These are phyloP conservation scores for Tipula vernalis DNA, from an alignment of 2,888 invertebrate genomes.

Conservation along the genomic window DNA sequence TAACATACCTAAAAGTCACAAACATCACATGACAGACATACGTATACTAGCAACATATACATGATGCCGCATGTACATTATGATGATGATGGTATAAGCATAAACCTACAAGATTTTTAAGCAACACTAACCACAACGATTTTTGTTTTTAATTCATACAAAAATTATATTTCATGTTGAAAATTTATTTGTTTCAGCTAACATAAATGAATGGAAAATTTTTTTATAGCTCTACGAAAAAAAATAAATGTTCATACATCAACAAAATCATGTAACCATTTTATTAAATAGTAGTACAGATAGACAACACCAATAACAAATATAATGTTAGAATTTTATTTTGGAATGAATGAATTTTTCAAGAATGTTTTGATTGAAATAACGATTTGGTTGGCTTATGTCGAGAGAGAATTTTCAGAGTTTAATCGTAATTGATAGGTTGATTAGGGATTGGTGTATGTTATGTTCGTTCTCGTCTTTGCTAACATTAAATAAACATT, in stretches of 20 bases:
- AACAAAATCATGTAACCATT: background rate
- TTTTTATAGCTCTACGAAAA: background rate
- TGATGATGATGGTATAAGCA: background rate
- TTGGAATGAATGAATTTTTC: background rate
- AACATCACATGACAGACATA: background rate
- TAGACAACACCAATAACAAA: background rate
- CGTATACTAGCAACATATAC: background rate
- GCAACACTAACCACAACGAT: background rate
- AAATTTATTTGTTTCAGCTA: background rate
- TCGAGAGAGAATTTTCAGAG: background rate
- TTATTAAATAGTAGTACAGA: background rate
- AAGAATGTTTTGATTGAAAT: background rate
- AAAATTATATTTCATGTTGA: background rate
- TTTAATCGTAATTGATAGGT: background rate
- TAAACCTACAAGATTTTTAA: background rate
- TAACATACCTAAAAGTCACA: background rate
- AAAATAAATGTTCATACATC: background rate
- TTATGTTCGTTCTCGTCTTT: no score
- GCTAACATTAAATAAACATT: no score
- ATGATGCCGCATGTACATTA: background rate
- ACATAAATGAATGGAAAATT: background rate
- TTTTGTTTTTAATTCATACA: background rate
- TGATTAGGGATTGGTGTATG: background rate
- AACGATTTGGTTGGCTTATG: background rate
- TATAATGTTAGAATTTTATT: background rate